These are phyloP conservation scores for Huso huso DNA, from an alignment of 2,797 vertebrate species.

Conservation along the genomic window DNA sequence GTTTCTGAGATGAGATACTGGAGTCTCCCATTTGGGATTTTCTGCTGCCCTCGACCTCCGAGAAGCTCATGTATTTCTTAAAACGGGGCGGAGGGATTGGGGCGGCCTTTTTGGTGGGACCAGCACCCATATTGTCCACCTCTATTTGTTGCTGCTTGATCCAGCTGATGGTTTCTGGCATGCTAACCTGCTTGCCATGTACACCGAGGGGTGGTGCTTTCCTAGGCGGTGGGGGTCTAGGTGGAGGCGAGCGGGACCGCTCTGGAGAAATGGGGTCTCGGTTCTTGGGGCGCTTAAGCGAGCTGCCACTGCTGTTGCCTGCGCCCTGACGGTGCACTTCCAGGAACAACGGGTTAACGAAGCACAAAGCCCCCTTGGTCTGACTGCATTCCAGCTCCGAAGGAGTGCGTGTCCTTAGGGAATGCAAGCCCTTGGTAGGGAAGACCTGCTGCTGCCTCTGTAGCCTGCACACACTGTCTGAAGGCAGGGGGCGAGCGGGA, in stretches of 20 bases:
- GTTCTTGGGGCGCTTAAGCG: slow-evolving; percentile 17
- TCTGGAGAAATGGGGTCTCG: not conserved
- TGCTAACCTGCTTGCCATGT: slow-evolving; percentile 53
- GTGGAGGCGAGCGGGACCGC: slow-evolving; percentile 61
- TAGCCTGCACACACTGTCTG: slow-evolving; percentile 39
- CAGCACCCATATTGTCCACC: slow-evolving; percentile 29
- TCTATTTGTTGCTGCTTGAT: slow-evolving; percentile 40
- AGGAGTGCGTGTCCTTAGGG: slow-evolving; percentile 66
- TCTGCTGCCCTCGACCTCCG: slow-evolving; percentile 54
- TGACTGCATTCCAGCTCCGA: slow-evolving; percentile 72
- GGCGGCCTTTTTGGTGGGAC: slow-evolving; percentile 47
- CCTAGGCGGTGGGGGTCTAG: slow-evolving; percentile 79
- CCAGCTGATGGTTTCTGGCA: slow-evolving; percentile 59
- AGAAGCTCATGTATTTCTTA: slow-evolving; percentile 55
- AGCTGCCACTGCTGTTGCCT: slow-evolving; percentile 48
- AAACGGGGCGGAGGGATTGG: slow-evolving; percentile 76
- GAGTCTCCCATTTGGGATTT: slow-evolving; percentile 58
- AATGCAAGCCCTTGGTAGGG: slow-evolving; percentile 63
- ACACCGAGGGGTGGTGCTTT: slow-evolving; percentile 43
- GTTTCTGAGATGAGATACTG: slow-evolving; percentile 43
- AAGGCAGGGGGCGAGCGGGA: slow-evolving; percentile 51
- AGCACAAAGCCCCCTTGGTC: slow-evolving; percentile 81
- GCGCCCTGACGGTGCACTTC: slow-evolving; percentile 74
- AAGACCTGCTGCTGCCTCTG: slow-evolving; percentile 42
- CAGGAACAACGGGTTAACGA: slow-evolving; percentile 87